Base-by-base conservation (phyloP, 1,140 invertebrate genomes). In the Drosophila persimilis region DNA sequence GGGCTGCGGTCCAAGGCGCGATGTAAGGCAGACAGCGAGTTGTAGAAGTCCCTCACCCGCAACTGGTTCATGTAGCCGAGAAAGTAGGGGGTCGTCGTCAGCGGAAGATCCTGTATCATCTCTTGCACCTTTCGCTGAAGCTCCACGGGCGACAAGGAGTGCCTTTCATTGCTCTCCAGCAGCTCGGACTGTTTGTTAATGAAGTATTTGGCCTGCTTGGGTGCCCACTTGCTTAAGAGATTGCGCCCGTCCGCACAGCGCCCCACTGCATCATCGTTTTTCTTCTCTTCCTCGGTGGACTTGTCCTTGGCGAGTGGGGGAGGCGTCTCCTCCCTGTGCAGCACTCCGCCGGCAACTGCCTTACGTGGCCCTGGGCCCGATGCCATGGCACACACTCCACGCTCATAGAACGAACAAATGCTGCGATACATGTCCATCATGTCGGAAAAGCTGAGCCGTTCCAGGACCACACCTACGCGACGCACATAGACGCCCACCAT, bases 31-130 rank as follows among this genome's bases (percentile, higher is more conserved):
- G 97, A 95, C 58, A 97, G 90, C 0, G 97, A 95, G 2, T 96
- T 97, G 85, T 95, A 96, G 90, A 96, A 97, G 91, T 98, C 97
- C 81, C 96, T 96, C 3, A 97, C 94, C 29, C 97, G 92, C 44
- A 98, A 91, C 81, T 95, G 97, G 91, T 98, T 98, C 75, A 98
- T 92, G 89, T 97, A 99, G 80, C 96, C 97, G 29, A 99, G 92
- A 90, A 96, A 98, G 93, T 98, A 96, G 95, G 96, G 95, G 92
- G 97, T 96, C 9, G 96, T 94, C 89, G 96, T 94, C 53, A 97
- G 95, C 15, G 96, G 96, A 92, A 96, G 96, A 70, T 95, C 94
- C 79, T 94, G 93, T 44, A 97, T 93, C 46, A 98, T 95, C 84
- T 96, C 94, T 75, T 93, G 93, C 35, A 98, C 95, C 78, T 94